Conservation (phyloP, 2,797 vertebrate species). For the Chaetophractus vellerosus region DNA sequence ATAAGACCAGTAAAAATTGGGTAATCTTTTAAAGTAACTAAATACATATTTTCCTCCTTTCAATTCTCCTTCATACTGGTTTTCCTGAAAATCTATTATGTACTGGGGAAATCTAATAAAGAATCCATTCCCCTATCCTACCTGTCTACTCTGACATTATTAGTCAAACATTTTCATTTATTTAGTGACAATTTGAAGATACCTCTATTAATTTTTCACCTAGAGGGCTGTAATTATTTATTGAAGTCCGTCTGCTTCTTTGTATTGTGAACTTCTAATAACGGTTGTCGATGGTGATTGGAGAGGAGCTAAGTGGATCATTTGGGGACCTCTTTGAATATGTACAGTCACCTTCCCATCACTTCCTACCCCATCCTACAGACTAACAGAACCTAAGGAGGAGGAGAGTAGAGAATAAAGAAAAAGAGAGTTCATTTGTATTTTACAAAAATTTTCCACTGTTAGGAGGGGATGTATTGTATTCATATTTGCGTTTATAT, state of each 20-base stretch:
- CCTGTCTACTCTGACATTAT: not conserved
- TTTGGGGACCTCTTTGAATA: not conserved
- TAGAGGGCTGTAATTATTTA: not conserved
- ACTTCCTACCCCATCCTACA: not conserved
- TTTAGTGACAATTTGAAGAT: conserved; percentile 16
- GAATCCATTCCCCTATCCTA: not conserved
- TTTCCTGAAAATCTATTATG: conserved; percentile 18
- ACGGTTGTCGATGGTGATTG: not conserved
- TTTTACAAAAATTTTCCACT: not conserved
- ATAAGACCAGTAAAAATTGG: not conserved
- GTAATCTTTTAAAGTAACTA: not conserved
- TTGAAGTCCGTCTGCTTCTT: not conserved
- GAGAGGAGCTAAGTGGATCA: not conserved
- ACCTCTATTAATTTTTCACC: not conserved
- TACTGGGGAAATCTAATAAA: not conserved
- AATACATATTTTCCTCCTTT: conserved; percentile 18
- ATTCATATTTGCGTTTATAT: not conserved
- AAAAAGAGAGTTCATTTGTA: not conserved
- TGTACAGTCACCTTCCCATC: not conserved
- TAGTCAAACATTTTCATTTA: not conserved
- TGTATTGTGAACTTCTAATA: not conserved
- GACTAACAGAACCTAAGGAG: not conserved
- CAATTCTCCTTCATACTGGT: not conserved
- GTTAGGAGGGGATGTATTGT: not conserved
- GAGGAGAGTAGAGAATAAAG: not conserved